Evolutionary conservation across 2,113 vertebrate species (phyloP).

Genomic region (Opisthocomus hoazin): DNA sequence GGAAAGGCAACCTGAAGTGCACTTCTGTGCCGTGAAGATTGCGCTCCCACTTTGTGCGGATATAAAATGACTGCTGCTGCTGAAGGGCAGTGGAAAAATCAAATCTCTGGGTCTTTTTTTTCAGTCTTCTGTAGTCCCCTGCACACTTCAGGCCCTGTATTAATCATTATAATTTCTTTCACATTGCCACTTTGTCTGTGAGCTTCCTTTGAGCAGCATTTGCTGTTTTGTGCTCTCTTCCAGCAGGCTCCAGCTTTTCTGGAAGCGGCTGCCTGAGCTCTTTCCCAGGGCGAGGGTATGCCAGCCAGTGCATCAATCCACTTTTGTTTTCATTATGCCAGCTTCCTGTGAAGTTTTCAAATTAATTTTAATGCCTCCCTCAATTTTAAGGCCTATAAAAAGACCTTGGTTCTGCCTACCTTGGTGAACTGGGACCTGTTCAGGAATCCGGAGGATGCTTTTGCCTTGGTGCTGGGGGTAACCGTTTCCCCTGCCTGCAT

Average conservation of each 20-base stretch:
- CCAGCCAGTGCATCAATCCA: slow-evolving; percentile 56
- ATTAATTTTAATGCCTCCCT: slow-evolving; percentile 72
- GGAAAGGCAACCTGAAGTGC: not conserved
- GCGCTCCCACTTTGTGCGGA: not conserved
- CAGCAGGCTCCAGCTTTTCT: slow-evolving; percentile 20
- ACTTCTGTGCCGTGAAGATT: not conserved
- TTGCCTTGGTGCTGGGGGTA: not conserved
- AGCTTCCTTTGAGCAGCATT: not conserved
- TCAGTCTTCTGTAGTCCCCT: not conserved
- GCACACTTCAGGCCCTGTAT: not conserved
- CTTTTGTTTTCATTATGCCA: slow-evolving; percentile 70
- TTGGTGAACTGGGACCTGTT: slow-evolving; percentile 50
- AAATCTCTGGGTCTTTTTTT: slow-evolving; percentile 13
- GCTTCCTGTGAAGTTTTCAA: slow-evolving; percentile 70
- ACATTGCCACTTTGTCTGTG: not conserved
- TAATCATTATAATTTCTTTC: slow-evolving; percentile 48
- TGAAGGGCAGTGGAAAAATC: slow-evolving; percentile 34
- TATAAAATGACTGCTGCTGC: not conserved
- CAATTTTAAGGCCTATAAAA: slow-evolving; percentile 65
- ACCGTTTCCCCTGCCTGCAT: not conserved
- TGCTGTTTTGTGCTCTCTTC: not conserved
- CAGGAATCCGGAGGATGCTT: slow-evolving; percentile 13
- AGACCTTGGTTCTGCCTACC: slow-evolving; percentile 39
- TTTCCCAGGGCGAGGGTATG: slow-evolving; percentile 51
- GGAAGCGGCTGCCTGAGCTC: slow-evolving; percentile 32